Conservation (phyloP, 2,113 vertebrate genomes). For the Elgaria multicarinata region DNA sequence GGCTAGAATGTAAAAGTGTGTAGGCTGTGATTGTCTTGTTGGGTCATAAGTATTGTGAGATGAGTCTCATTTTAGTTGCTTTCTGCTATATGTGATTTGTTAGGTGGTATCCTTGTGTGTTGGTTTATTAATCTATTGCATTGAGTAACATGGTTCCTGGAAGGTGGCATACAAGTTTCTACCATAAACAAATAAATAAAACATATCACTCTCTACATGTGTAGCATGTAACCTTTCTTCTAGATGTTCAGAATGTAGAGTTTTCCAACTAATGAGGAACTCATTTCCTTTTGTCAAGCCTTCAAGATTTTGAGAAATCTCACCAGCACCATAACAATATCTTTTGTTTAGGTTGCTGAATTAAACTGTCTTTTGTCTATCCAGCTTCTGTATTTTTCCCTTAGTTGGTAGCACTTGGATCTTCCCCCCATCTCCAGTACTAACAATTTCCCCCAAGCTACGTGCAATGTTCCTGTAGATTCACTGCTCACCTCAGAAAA, state of each 20-base stretch:
- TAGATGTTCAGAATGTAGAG: slow-evolving; percentile 3
- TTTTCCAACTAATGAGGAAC: slow-evolving; percentile 29
- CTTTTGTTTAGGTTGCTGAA: slow-evolving; percentile 1
- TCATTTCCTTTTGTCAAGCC: slow-evolving; percentile 27
- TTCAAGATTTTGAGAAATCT: neutral
- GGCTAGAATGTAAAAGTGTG: neutral
- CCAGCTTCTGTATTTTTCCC: neutral
- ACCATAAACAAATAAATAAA: too few species aligned
- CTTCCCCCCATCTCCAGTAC: neutral
- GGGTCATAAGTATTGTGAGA: too few species aligned
- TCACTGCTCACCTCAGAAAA: slow-evolving; percentile 6
- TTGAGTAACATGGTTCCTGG: neutral
- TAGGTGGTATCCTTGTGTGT: neutral
- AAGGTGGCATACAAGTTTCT: neutral
- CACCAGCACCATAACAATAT: neutral
- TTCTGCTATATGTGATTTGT: neutral
- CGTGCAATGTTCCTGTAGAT: neutral
- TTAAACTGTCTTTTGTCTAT: slow-evolving; percentile 31
- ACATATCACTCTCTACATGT: neutral
- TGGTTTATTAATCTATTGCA: neutral
- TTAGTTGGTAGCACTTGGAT: neutral
- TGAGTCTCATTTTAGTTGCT: neutral
- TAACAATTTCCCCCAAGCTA: neutral
- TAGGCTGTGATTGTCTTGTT: neutral
- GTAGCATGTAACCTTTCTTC: slow-evolving; percentile 15